A percentile compares a stretch with the other conserved stretches of the same genome.
phyloP scores from a whole-genome alignment of 2,888 invertebrate species.

The Anticlea derivata region DNA sequence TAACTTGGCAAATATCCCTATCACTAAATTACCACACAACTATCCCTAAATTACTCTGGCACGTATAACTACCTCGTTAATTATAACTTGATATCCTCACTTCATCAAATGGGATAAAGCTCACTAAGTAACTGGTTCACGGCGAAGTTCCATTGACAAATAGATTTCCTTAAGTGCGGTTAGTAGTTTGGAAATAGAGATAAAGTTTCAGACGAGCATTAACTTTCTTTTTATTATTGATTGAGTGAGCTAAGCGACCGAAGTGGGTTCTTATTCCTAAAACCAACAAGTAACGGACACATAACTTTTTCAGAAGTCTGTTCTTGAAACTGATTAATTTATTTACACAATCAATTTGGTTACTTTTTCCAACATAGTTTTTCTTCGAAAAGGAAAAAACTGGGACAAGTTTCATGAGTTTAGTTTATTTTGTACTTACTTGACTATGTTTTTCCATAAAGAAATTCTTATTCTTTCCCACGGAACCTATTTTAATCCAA shows the following conservation, averaged over 20 bases:
- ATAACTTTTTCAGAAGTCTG: too few species aligned
- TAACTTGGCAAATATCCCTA: not conserved
- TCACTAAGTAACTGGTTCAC: conserved; percentile 4
- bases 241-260: too few species aligned
- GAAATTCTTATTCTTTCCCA: conserved; percentile 16
- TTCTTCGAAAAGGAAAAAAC: not conserved
- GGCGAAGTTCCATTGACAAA: conserved; percentile 26
- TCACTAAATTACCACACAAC: conserved; percentile 8
- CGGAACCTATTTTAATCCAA: conserved; percentile 28
- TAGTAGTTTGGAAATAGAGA: conserved; percentile 20
- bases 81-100: conserved; percentile 22
- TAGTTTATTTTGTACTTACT: conserved; percentile 1
- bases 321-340: not conserved
- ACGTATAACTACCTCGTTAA: conserved; percentile 13
- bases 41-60: conserved; percentile 11
- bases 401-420: not conserved
- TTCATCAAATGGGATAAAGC: conserved; percentile 20
- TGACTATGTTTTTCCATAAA: conserved; percentile 2
- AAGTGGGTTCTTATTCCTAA: too few species aligned
- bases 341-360: not conserved
- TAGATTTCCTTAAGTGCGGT: conserved; percentile 26
- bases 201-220: too few species aligned
- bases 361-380: not conserved
- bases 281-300: too few species aligned
- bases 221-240: too few species aligned